Evolutionary conservation across 2,113 vertebrate species (phyloP), one percentile per base, ranked within the genome.

Genomic region (Ochotona curzoniae): DNA sequence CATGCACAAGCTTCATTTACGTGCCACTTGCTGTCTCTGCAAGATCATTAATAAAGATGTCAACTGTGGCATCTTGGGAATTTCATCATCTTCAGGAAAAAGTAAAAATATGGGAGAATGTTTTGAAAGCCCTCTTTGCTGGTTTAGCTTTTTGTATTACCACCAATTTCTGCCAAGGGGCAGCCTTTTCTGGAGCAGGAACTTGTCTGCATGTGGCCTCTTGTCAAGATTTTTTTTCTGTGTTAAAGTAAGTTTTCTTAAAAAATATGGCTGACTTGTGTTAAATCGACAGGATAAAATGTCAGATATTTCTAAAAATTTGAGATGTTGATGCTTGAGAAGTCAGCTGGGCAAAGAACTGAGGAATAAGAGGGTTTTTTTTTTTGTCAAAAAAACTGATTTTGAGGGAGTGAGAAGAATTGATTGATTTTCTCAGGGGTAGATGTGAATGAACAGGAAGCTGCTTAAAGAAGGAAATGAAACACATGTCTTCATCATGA

Each of bases 41-140:
- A 75, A 94, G 75, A 93, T 95, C 95, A 86, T 96, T 97, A 96
- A 96, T 96, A 94, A 92, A 93, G 90, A 96, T n/a, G 66, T 96
- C 94, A 92, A 70, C 74, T n/a, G 21, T 25, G 57, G 66, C 74
- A 83, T 90, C 76, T 87, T 90, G 44, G 78, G 91, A 89, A 89
- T 69, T 61, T 89, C 71, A 88, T 93, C 54, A 81, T 78, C 60
- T 90, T 75, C 3, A 66, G 51, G 63, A 82, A 92, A 38, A 93
- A 76, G 30, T 28, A 18, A 87, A 88, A 71, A 60, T 47, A 4
- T 8, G 35, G 38, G 51, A 86, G 21, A 57, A 93, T 67, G 17
- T 51, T 82, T 87, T 21, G n/a, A 84, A 67, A 23, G 12, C 30
- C 13, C 75, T 73, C n/a, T 28, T 60, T 21, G 44, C 61, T 73